These are phyloP conservation scores for Taenaris catops DNA, from an alignment of 2,888 invertebrate species.

Conservation along the genomic window DNA sequence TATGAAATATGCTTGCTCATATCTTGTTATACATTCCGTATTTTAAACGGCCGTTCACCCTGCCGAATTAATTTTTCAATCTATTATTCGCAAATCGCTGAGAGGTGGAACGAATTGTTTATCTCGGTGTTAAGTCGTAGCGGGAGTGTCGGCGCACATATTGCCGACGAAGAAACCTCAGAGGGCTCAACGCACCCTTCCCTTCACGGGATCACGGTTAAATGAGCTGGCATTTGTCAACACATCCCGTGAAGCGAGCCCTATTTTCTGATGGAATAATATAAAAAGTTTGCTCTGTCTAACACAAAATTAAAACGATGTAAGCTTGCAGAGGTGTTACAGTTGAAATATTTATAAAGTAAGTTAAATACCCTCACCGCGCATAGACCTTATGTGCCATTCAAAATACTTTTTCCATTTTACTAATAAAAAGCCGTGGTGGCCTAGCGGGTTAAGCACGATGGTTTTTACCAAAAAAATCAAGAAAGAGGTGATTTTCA, in stretches of 20 bases:
- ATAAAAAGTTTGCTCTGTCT: too few relatives aligned
- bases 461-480: too few relatives aligned
- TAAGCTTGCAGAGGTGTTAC: too few relatives aligned
- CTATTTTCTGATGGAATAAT: conserved; percentile 17
- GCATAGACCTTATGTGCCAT: too few relatives aligned
- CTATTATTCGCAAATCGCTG: conserved; percentile 55
- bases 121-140: conserved; percentile 57
- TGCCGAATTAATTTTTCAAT: conserved; percentile 56
- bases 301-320: too few relatives aligned
- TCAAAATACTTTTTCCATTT: too few relatives aligned
- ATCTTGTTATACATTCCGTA: conserved; percentile 2
- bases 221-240: conserved; percentile 55
- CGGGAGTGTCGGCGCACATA: conserved; percentile 57
- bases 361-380: too few relatives aligned
- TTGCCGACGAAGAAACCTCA: conserved; percentile 43
- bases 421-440: too few relatives aligned
- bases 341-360: too few relatives aligned
- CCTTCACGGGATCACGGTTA: conserved; percentile 53
- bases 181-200: conserved; percentile 36
- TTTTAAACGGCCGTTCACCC: conserved; percentile 30
- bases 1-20: conserved; percentile 1
- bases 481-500: too few relatives aligned
- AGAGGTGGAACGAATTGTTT: conserved; percentile 66
- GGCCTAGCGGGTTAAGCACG: too few relatives aligned
- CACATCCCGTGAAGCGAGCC: conserved; percentile 25